phyloP scores from a whole-genome alignment of 2,888 invertebrate species.

The Pachliopta kotzebuea region DNA sequence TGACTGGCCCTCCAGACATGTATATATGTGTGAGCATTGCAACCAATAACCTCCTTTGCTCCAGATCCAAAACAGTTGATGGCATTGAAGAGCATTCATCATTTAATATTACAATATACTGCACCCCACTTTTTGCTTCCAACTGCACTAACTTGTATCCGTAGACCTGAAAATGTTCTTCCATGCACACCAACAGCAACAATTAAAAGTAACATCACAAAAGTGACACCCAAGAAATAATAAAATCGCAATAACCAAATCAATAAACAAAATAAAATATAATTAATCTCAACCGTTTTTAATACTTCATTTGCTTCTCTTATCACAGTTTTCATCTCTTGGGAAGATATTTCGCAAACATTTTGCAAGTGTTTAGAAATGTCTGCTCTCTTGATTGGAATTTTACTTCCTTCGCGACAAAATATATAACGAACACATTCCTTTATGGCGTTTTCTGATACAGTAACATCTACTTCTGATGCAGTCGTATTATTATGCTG shows the following conservation, averaged over 20 bases:
- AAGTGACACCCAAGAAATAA: too few relatives aligned
- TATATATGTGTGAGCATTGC: constrained; percentile 75
- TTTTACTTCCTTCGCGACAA: constrained; percentile 64
- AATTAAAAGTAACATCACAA: too few relatives aligned
- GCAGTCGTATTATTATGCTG: constrained; percentile 5
- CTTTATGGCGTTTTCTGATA: constrained; percentile 44
- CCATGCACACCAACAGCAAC: too few relatives aligned
- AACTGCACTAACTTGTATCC: constrained; percentile 72
- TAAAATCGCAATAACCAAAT: too few relatives aligned
- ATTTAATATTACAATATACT: constrained; percentile 55
- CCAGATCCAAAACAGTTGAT: constrained; percentile 42
- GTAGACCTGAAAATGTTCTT: constrained; percentile 59
- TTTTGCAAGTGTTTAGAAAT: constrained; percentile 54
- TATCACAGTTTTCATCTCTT: constrained; percentile 47
- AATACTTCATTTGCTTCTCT: constrained; percentile 53
- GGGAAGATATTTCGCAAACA: constrained; percentile 46
- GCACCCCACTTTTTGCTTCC: constrained; percentile 48
- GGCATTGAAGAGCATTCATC: constrained; percentile 49
- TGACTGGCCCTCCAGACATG: constrained; percentile 72
- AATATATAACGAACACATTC: constrained; percentile 65
- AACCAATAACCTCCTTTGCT: constrained; percentile 59
- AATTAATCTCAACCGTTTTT: constrained; percentile 47
- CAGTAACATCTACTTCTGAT: constrained; percentile 6
- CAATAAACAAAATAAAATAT: too few relatives aligned
- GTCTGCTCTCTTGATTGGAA: constrained; percentile 62